phyloP scores from a whole-genome alignment of 2,888 invertebrate genomes.

The Tachina grossa region DNA sequence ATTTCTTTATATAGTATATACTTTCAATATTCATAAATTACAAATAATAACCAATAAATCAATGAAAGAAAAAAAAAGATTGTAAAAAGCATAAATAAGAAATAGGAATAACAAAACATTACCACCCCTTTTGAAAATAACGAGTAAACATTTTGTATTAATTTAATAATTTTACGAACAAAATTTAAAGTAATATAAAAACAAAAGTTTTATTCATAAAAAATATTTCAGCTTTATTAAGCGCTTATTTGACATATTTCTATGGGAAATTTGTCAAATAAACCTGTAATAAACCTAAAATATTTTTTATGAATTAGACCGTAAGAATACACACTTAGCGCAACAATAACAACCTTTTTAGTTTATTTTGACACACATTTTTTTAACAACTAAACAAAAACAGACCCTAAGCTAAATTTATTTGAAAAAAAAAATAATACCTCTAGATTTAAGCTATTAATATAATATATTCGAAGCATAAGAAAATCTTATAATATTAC shows the following conservation, averaged over 20 bases:
- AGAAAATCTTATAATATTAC: constrained; percentile 34
- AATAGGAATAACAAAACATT: constrained; percentile 33
- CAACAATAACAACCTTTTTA: constrained; percentile 69
- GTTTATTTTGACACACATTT: constrained; percentile 50
- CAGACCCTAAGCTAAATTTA: constrained; percentile 57
- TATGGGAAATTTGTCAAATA: too few relatives aligned
- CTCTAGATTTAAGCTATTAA: constrained; percentile 62
- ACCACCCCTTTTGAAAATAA: constrained; percentile 45
- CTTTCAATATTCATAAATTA: constrained; percentile 43
- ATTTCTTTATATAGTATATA: constrained; percentile 32
- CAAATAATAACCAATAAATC: constrained; percentile 24
- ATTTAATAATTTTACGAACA: constrained; percentile 38
- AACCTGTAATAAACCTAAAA: too few relatives aligned
- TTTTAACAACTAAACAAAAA: constrained; percentile 39
- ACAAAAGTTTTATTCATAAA: constrained; percentile 45
- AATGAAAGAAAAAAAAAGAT: constrained; percentile 15
- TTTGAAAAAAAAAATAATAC: constrained; percentile 55
- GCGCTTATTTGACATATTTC: too few relatives aligned
- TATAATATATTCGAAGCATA: constrained; percentile 52
- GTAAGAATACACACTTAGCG: too few relatives aligned
- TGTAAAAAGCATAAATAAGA: constrained; percentile 61
- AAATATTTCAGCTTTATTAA: too few relatives aligned
- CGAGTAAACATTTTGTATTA: constrained; percentile 56
- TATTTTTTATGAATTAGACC: too few relatives aligned
- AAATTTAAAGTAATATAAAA: constrained; percentile 35